phyloP scores from a whole-genome alignment of 1,140 invertebrate species.

The Mercenaria mercenaria region DNA sequence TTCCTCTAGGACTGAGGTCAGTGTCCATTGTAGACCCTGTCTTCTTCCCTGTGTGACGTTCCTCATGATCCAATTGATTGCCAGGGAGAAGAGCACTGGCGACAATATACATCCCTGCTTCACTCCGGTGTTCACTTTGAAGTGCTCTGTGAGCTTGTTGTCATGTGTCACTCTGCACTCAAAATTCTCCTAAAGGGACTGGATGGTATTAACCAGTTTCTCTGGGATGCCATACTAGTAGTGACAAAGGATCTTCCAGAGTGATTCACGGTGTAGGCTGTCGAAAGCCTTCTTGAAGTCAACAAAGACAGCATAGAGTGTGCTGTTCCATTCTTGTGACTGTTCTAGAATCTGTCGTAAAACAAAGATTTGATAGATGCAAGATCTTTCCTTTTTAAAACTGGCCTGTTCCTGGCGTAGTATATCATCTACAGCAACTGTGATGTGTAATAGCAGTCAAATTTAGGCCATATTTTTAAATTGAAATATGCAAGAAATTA shows the following conservation, averaged over 20 bases:
- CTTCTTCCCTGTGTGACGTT: too few relatives aligned
- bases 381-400: conserved; percentile 50
- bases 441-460: too few relatives aligned
- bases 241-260: neutral
- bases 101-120: conserved; percentile 56
- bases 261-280: conserved; percentile 38
- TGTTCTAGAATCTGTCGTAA: conserved; percentile 58
- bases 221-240: conserved; percentile 30
- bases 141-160: conserved; percentile 28
- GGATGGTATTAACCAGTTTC: too few relatives aligned
- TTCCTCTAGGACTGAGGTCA: neutral
- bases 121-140: too few relatives aligned
- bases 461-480: too few relatives aligned
- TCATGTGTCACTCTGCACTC: conserved; percentile 4
- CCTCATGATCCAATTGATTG: too few relatives aligned
- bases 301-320: conserved; percentile 39
- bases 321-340: conserved; percentile 46
- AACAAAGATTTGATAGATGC: conserved; percentile 53
- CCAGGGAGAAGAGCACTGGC: too few relatives aligned
- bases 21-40: too few relatives aligned
- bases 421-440: neutral
- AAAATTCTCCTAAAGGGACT: too few relatives aligned
- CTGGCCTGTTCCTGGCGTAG: conserved; percentile 53
- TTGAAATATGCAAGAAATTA: too few relatives aligned
- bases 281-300: conserved; percentile 59